Conservation (phyloP, 2,797 vertebrate genomes). For the Centroberyx gerrardi region DNA sequence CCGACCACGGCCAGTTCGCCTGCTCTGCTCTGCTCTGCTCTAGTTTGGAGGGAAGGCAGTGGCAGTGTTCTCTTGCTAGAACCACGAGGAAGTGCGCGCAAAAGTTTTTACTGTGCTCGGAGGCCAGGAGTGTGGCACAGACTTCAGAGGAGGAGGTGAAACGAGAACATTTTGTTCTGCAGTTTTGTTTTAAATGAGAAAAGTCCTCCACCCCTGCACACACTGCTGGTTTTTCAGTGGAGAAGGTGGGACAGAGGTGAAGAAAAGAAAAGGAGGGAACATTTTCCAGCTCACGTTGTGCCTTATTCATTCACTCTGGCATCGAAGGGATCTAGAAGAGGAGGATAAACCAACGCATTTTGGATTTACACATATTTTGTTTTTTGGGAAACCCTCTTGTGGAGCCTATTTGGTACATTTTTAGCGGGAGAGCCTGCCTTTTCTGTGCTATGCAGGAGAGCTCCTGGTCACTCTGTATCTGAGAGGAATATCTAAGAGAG, state of each 20-base stretch:
- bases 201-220: slow-evolving; percentile 25
- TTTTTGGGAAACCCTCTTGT: slow-evolving; percentile 31
- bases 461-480: slow-evolving; percentile 46
- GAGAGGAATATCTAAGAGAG: slow-evolving; percentile 59
- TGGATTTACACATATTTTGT: slow-evolving; percentile 47
- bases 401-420: slow-evolving; percentile 41
- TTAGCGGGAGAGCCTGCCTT: slow-evolving; percentile 25
- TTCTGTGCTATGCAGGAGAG: slow-evolving; percentile 69
- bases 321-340: slow-evolving; percentile 35
- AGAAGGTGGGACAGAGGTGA: slow-evolving; percentile 59
- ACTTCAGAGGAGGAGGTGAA: slow-evolving; percentile 60
- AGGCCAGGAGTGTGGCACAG: slow-evolving; percentile 52
- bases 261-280: slow-evolving; percentile 52
- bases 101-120: slow-evolving; percentile 59
- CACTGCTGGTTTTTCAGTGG: slow-evolving; percentile 60
- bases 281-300: slow-evolving; percentile 50
- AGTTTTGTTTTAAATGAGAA: slow-evolving; percentile 63
- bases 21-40: slow-evolving; percentile 60
- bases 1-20: slow-evolving; percentile 74
- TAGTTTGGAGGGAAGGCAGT: slow-evolving; percentile 75
- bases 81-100: slow-evolving; percentile 58
- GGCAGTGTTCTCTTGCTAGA: slow-evolving; percentile 43
- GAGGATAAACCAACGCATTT: slow-evolving; percentile 48
- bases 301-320: slow-evolving; percentile 43
- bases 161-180: slow-evolving; percentile 72